Evolutionary conservation across 2,888 invertebrate genomes (phyloP), one percentile per base, ranked within the genome.

Genomic region (Diadegma fenestrale): DNA sequence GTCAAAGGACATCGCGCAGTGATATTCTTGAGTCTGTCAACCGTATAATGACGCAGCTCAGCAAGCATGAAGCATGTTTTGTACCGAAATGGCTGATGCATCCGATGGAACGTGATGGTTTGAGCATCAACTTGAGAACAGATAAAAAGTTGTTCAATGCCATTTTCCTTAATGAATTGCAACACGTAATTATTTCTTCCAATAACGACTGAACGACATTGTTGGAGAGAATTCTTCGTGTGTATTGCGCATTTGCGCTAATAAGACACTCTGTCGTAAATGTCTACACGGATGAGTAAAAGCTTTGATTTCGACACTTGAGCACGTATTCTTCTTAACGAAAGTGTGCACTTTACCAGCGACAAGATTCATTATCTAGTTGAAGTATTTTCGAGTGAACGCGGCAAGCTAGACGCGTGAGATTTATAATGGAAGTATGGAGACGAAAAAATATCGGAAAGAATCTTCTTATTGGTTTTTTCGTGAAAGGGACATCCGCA

Each of bases 31-130:
- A 87, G 85, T 88, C 86, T 88, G 88, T 89, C 88, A 87, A 85
- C 73, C 82, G 80, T 89, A n/a, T n/a, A 90, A 89, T 92, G 90
- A 91, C 88, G 89, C 91, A 88, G 88, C 85, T 88, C 89, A 91
- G 88, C 88, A 85, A 90, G 90, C 91, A 90, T 91, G 90, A 90
- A 91, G 87, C 86, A 88, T 86, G 87, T 86, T 84, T 61, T 78
- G 86, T 82, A 89, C 88, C 90, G 90, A 92, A 90, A 91, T 90
- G 90, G 85, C 84, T 86, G n/a, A n/a, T n/a, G 68, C 37, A 30
- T 17, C n/a, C 80, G 54, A 37, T 64, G 26, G 33, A 84, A 82
- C 82, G 72, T 80, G 85, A 85, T 81, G 64, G 69, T 45, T 63
- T 7, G 41, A 71, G 76, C 51, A 30, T n/a, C 22, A 26, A 72